Conservation (phyloP, 2,113 vertebrate species). For the Antechinus flavipes region DNA sequence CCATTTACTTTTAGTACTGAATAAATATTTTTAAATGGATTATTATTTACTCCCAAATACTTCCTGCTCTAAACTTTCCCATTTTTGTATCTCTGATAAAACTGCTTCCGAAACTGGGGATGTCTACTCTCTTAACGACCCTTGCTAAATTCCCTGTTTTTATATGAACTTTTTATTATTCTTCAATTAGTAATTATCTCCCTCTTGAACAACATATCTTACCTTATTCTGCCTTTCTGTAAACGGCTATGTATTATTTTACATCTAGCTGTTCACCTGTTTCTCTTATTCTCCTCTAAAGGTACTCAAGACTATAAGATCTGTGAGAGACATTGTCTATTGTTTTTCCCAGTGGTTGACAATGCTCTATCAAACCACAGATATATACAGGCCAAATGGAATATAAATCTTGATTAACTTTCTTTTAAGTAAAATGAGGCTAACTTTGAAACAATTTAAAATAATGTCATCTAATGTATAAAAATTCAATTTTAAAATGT, state of each 20-base stretch:
- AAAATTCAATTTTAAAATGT: conserved; percentile 26
- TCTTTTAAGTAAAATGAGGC: neutral
- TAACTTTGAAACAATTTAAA: conserved; percentile 51
- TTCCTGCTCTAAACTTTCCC: neutral
- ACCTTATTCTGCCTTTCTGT: neutral
- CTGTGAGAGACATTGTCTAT: neutral
- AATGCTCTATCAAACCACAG: neutral
- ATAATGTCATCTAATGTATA: conserved; percentile 10
- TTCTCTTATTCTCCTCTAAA: neutral
- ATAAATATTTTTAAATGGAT: neutral
- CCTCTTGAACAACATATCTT: neutral
- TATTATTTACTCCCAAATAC: neutral
- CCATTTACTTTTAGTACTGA: neutral
- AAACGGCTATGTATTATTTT: neutral
- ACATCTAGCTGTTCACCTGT: neutral
- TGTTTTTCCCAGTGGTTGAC: neutral
- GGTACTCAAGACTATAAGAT: neutral
- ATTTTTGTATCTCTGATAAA: neutral
- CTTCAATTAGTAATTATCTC: neutral
- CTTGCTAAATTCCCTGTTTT: neutral
- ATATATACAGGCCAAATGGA: neutral
- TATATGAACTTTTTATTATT: neutral
- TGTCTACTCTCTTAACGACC: neutral
- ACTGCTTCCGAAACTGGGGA: neutral
- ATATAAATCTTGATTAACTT: neutral